Base-by-base conservation (phyloP, 2,888 invertebrate genomes). In the Conus canariensis region DNA sequence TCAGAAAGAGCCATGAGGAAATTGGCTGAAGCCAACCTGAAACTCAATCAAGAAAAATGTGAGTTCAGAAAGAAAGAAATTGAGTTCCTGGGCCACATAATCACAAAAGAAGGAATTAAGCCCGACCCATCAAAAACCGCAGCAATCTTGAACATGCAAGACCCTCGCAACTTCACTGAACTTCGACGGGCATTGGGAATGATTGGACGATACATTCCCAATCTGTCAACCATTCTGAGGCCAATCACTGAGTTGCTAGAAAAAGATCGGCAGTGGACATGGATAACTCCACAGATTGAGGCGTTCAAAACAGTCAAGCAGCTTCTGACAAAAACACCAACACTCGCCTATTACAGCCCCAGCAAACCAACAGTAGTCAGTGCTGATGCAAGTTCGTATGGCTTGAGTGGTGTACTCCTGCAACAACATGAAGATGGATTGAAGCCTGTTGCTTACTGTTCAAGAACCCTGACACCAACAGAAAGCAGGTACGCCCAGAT, bases 231-330 rank as follows among this genome's bases (percentile, higher is more conserved):
- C 59, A 60, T 82, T 8, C 60, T 88, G 12, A n/a, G 77, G 8
- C 88, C 88, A 58, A 6, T 88, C 12, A 88, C 60, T 14, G 82
- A 88, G 10, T 30, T 88, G 64, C 30, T 77, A 30, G 56, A 56
- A 60, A 88, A 88, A 64, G 64, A 88, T 16, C 45, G 22, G 12
- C 58, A n/a, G 9, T 88, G 83, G 82, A 56, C 45, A 14, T 64
- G 83, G 82, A 83, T 10, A 59, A 7, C 88, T 77, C 80, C 25
- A 16, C 88, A 88, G 25, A 19, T 14, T 12, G 56, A n/a, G 30
- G 88, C 88, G 3, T 88, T 88, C 60, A 25, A 82, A 19, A 64
- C 25, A 45, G 88, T 82, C 30, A 82, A 88, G 30, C n/a, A 83
- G 22, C 6, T 56, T 6, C 25, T 88, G n/a, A 45, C 88, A 3